Conservation (phyloP, 2,888 invertebrate genomes). For the Suillia variegata region DNA sequence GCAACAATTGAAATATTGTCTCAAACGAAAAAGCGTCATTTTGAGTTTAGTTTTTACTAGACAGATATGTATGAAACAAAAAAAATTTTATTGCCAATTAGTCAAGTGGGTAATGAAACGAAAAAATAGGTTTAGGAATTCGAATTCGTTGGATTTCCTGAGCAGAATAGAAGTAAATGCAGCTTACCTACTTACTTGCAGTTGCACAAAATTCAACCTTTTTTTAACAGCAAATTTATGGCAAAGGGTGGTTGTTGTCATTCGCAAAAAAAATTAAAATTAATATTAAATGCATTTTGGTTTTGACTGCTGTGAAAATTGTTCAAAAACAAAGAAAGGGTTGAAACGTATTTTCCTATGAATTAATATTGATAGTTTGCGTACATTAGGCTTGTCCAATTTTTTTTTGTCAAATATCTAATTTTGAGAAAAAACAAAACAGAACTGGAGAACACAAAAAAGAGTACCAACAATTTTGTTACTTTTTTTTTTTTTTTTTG, state of each 20-base stretch:
- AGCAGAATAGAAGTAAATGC: too few relatives aligned
- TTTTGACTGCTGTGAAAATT: slow-evolving; percentile 13
- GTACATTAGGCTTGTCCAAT: not conserved
- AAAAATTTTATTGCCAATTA: slow-evolving; percentile 36
- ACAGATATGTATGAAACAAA: too few relatives aligned
- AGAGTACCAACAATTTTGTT: too few relatives aligned
- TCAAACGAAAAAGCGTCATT: slow-evolving; percentile 44
- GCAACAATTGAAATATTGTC: slow-evolving; percentile 24
- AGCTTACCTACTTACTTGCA: not conserved
- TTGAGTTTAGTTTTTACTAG: slow-evolving; percentile 1
- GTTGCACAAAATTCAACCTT: not conserved
- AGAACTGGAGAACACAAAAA: too few relatives aligned
- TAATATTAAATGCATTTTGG: slow-evolving; percentile 35
- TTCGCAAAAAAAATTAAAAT: slow-evolving; percentile 33
- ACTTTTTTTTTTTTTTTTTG: too few relatives aligned
- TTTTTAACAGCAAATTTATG: not conserved
- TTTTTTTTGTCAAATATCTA: not conserved
- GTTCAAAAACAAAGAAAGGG: slow-evolving; percentile 16
- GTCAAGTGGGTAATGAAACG: slow-evolving; percentile 53
- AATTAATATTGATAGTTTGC: not conserved
- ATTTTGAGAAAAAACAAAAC: too few relatives aligned
- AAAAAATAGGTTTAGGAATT: slow-evolving; percentile 39
- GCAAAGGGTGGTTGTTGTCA: slow-evolving; percentile 12
- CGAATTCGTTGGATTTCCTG: not conserved
- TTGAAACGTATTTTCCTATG: slow-evolving; percentile 7